These are phyloP conservation scores for Chymomyza costata DNA, from an alignment of 1,140 invertebrate species.

Conservation along the genomic window DNA sequence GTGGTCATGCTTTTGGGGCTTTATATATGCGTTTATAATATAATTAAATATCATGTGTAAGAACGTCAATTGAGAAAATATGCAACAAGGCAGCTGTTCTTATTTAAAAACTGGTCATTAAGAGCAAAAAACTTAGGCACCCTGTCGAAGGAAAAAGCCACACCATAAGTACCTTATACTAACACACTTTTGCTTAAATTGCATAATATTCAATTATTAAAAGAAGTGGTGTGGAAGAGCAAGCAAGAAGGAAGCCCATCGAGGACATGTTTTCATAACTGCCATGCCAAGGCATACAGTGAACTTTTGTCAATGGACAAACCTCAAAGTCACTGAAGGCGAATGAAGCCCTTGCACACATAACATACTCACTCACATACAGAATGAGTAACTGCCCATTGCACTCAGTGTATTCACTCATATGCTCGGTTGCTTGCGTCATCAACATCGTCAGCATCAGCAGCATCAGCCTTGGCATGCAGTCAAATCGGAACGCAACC, in stretches of 20 bases:
- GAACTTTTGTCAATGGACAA: constrained; percentile 64
- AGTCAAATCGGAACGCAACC: constrained; percentile 61
- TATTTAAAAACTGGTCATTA: too few species aligned
- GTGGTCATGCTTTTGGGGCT: too few species aligned
- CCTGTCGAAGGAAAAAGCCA: constrained; percentile 10
- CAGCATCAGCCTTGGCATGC: constrained; percentile 62
- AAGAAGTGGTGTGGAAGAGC: constrained; percentile 10
- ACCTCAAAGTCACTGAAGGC: constrained; percentile 45
- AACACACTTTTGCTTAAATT: constrained; percentile 37
- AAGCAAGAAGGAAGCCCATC: neutral
- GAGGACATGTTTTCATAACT: constrained; percentile 62
- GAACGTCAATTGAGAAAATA: too few species aligned
- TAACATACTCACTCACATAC: neutral
- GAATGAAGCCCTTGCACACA: constrained; percentile 14
- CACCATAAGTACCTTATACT: neutral
- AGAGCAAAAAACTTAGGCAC: too few species aligned
- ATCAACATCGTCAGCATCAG: constrained; percentile 42
- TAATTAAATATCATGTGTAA: too few species aligned
- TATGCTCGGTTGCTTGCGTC: constrained; percentile 56
- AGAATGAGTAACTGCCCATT: constrained; percentile 37
- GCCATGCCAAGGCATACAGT: constrained; percentile 30
- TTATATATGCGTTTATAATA: too few species aligned
- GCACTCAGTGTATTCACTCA: constrained; percentile 11
- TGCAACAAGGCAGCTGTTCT: too few species aligned
- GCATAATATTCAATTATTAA: constrained; percentile 67